Evolutionary conservation across 2,113 vertebrate genomes (phyloP).

Genomic region (Odobenus rosmarus): DNA sequence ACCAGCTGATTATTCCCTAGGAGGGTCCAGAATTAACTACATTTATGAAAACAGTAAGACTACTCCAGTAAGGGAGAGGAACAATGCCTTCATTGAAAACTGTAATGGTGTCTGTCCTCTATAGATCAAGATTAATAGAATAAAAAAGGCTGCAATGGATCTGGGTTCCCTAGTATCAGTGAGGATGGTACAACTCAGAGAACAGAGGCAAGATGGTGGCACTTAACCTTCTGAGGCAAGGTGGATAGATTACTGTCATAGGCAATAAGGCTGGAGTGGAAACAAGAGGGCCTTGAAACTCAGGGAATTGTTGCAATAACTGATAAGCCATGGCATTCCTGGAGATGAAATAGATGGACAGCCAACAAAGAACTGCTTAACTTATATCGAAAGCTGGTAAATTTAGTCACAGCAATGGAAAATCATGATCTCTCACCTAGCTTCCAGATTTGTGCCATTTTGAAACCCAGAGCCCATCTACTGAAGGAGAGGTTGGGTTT

Average conservation of each 20-base stretch:
- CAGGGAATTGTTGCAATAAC: background rate
- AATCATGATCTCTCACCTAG: background rate
- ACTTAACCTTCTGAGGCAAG: background rate
- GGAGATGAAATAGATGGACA: background rate
- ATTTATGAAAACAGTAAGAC: constrained; percentile 11
- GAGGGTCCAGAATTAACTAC: background rate
- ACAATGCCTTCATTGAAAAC: background rate
- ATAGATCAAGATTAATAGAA: background rate
- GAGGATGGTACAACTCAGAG: background rate
- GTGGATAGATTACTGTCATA: background rate
- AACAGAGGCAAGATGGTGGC: background rate
- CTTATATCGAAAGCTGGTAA: background rate
- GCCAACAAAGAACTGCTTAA: background rate
- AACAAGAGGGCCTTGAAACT: background rate
- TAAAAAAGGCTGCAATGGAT: background rate
- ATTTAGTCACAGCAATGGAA: background rate
- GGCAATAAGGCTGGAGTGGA: background rate
- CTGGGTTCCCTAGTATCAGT: background rate
- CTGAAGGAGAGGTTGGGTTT: background rate
- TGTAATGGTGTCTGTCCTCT: background rate
- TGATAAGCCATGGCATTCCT: background rate
- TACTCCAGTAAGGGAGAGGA: background rate
- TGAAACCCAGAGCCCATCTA: background rate
- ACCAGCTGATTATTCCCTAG: background rate
- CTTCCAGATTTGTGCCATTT: background rate